Conservation (phyloP, 92 coral and sea anemone species). For the Isaurus tuberculatus region DNA sequence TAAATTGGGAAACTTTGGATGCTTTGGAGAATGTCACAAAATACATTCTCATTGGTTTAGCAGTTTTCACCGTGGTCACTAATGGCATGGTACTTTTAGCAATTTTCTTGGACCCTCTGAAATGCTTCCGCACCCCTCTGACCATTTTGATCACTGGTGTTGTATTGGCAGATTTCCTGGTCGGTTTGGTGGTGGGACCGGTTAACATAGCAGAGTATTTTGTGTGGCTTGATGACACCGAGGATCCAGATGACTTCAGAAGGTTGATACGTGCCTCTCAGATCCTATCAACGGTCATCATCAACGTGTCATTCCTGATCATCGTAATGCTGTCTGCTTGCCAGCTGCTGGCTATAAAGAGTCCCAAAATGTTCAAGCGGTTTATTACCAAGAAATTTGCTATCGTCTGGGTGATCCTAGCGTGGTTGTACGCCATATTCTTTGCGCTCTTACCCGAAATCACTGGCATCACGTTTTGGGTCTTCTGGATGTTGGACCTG, state of each 20-base stretch:
- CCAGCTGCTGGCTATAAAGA: conserved; percentile 68
- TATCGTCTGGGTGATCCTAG: conserved; percentile 35
- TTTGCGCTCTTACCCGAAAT: conserved; percentile 77
- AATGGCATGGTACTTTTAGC: conserved; percentile 78
- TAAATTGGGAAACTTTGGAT: conserved; percentile 21
- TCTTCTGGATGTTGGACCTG: conserved; percentile 56
- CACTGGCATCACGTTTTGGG: conserved; percentile 26
- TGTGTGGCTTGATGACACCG: not conserved
- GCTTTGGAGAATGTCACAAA: conserved; percentile 2
- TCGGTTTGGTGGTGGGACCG: conserved; percentile 82
- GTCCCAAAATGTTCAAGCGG: conserved; percentile 60
- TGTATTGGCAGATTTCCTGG: conserved; percentile 74
- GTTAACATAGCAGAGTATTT: conserved; percentile 50
- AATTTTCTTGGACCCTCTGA: conserved; percentile 78
- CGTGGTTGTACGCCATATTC: conserved; percentile 67
- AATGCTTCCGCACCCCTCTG: conserved; percentile 84
- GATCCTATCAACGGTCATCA: conserved; percentile 57
- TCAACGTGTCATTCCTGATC: conserved; percentile 75
- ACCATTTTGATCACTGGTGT: conserved; percentile 79
- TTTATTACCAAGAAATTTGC: conserved; percentile 52
- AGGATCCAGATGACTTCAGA: not conserved
- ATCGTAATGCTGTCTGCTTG: conserved; percentile 68
- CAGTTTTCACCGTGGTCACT: conserved; percentile 62
- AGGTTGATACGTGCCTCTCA: conserved; percentile 51
- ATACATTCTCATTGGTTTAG: conserved; percentile 11